A percentile compares a stretch with the other conserved stretches of the same genome.
phyloP scores from a whole-genome alignment of 2,113 vertebrate genomes.

The Thunnus thynnus region DNA sequence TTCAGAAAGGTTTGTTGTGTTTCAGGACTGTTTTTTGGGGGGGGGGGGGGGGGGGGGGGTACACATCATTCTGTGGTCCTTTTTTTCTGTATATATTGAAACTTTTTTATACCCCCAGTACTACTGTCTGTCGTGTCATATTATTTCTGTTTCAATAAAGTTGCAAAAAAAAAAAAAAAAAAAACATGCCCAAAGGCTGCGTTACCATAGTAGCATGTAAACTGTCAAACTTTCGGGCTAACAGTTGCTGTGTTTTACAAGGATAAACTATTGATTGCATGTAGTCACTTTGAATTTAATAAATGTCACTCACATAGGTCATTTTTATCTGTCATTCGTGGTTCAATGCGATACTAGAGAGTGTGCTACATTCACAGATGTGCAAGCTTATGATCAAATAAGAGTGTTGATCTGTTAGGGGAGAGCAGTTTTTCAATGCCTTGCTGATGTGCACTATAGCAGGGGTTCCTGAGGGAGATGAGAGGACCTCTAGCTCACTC shows the following conservation, averaged over 20 bases:
- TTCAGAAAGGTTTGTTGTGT: too few species aligned
- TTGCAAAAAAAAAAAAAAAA: neutral
- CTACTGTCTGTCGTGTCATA: neutral
- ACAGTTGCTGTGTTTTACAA: too few species aligned
- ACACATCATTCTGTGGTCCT: too few species aligned
- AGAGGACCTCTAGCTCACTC: constrained; percentile 15
- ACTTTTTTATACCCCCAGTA: too few species aligned
- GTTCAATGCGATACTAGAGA: neutral
- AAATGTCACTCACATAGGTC: neutral
- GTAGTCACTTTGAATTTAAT: neutral
- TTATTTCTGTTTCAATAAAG: constrained; percentile 21
- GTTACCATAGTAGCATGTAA: constrained; percentile 42
- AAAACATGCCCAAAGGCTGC: too few species aligned
- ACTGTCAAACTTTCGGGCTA: neutral
- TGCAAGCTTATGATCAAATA: neutral
- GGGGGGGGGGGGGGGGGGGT: too few species aligned
- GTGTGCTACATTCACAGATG: neutral
- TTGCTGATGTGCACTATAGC: neutral
- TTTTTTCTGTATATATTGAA: too few species aligned
- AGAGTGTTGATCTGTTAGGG: neutral
- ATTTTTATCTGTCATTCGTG: neutral
- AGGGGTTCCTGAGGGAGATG: neutral
- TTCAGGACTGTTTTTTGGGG: too few species aligned
- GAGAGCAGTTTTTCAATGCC: neutral
- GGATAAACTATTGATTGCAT: neutral